Base-by-base conservation (phyloP, 2,113 vertebrate species). In the Egretta garzetta region DNA sequence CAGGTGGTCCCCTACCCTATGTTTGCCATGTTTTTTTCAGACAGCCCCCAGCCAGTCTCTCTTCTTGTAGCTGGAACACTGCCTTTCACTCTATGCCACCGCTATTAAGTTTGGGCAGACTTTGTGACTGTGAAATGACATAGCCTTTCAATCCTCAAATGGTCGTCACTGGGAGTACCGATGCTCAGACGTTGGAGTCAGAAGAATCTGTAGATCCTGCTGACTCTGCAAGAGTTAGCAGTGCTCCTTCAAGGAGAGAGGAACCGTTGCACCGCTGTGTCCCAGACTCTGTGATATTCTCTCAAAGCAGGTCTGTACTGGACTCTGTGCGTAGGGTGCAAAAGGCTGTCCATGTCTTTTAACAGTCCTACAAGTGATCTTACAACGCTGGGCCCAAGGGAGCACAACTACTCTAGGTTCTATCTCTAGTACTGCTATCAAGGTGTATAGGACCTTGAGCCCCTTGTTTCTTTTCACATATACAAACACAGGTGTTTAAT, bases 111-210 rank as follows among this genome's bases (percentile, higher is more conserved):
- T 26, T 52, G 55, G 59, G 20, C 20, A 80, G 49, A 37, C 8
- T 23, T 45, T 43, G 18, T 73, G 75, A 22, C 58, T 59, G 32
- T 43, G 86, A 55, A 87, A 87, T 49, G 37, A 74, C 12, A 50
- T 0, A 67, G 37, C 24, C 22, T 66, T 81, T 80, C 76, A 76
- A 5, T 60, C 33, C 39, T 66, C 55, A 66, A 10, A 62, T 8
- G 39, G 49, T 30, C 10, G 2, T 33, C 30, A 20, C 12, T 12
- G 23, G 55, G 53, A 80, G 68, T 22, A 64, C 0, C 2, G 30
- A 32, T 27, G 27, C 30, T 75, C 23, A 52, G 45, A 43, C 1
- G 3, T 1, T 0, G 1, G 21, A 14, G 27, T 41, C 28, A 59
- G 43, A 67, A 76, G 49, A 56, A 17, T 41, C 4, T 32, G 43